phyloP scores from a whole-genome alignment of 2,113 vertebrate species.

The Grus americana region DNA sequence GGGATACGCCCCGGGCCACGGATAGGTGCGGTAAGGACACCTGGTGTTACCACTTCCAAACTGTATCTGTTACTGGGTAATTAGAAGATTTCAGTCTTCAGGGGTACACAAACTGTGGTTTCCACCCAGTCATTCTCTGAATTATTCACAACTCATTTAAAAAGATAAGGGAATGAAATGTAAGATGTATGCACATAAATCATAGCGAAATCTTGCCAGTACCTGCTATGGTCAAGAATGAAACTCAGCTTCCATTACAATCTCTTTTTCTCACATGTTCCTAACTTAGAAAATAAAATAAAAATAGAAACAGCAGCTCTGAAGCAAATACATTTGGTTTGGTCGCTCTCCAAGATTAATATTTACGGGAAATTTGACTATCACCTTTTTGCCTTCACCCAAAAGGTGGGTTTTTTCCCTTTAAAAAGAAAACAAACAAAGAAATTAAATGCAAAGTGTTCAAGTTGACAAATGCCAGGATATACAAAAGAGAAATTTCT shows the following conservation, averaged over 20 bases:
- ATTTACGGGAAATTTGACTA: background rate
- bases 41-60: background rate
- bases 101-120: background rate
- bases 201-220: background rate
- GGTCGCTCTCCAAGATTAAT: background rate
- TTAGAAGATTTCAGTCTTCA: constrained; percentile 11
- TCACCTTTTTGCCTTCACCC: background rate
- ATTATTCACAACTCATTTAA: constrained; percentile 16
- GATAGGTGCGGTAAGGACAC: background rate
- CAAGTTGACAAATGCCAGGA: background rate
- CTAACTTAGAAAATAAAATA: background rate
- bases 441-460: background rate
- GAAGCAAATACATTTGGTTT: background rate
- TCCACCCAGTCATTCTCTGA: background rate
- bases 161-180: constrained; percentile 27
- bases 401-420: background rate
- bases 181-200: constrained; percentile 4
- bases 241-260: background rate
- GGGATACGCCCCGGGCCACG: background rate
- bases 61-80: background rate
- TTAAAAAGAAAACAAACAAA: background rate
- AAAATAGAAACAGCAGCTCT: background rate
- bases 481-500: background rate
- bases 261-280: background rate
- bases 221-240: background rate